Evolutionary conservation across 2,797 vertebrate species (phyloP), one percentile per base, ranked within the genome.

Genomic region (Brachyrhaphis roseni): DNA sequence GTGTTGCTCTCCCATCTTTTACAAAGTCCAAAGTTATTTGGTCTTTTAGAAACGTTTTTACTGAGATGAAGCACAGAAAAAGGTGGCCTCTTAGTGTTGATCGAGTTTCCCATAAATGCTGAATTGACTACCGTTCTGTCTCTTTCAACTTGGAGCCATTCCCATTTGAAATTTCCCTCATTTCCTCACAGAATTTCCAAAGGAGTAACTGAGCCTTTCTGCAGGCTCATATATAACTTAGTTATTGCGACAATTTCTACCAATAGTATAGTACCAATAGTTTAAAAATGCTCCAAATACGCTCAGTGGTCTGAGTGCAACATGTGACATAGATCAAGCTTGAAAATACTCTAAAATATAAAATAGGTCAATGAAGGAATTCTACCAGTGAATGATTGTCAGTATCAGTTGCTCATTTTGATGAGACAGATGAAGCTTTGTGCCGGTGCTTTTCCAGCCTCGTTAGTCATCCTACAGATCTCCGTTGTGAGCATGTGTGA

Each of bases 401-500:
- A 82, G 51, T 59, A 80, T 87, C 68, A 84, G 7, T 75, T 74
- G 80, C 72, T 81, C 59, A 89, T 79, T 81, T 72, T 76, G 47
- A 26, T 55, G 57, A 75, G n/a, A 83, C 75, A 91, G 72, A 82
- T 41, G 47, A 77, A 68, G 82, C 81, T 87, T 76, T 93, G 90
- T 88, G 86, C 78, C 78, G 28, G 28, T 20, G 68, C 62, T 76
- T 78, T 71, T 47, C 64, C 76, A 59, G 59, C 55, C 45, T 76
- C 71, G 77, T 73, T 83, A 87, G 83, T 83, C 85, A 86, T 75
- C 66, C 76, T 82, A 89, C 79, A 91, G 71, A 82, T 83, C 80
- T 75, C 78, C 81, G 68, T 80, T 90, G 86, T 78, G 82, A 80
- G 72, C 39, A 72, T 77, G 72, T 59, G 64, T 72, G 62, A 79